A percentile compares a stretch with the other conserved stretches of the same genome.
Conservation (phyloP, 2,888 invertebrate species). For the Ennomos erosarius region DNA sequence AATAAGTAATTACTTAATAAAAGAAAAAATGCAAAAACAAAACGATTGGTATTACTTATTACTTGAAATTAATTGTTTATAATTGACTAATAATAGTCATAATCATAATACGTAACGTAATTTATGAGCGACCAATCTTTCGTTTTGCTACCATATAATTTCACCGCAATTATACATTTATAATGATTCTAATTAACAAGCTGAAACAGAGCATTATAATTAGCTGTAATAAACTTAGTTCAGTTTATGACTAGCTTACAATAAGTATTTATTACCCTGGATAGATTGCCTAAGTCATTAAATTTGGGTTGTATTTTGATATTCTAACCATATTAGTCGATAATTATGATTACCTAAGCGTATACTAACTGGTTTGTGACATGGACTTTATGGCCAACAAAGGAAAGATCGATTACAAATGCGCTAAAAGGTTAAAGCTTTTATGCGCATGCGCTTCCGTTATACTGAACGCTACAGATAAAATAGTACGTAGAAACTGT, state of each 20-base stretch:
- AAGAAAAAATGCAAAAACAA: background rate
- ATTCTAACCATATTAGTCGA: background rate
- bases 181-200: slow-evolving; percentile 11
- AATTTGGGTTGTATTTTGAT: slow-evolving; percentile 1
- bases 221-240: slow-evolving; percentile 9
- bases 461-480: no score
- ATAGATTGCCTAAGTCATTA: background rate
- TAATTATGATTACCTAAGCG: no score
- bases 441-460: no score
- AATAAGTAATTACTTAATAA: no score
- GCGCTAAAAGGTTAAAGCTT: no score
- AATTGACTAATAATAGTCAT: background rate
- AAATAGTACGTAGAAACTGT: no score
- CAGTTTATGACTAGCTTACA: slow-evolving; percentile 3
- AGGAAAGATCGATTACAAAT: no score
- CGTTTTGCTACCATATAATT: slow-evolving; percentile 16
- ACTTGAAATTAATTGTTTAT: background rate
- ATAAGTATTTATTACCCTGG: slow-evolving; percentile 10
- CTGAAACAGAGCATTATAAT: slow-evolving; percentile 9
- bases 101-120: background rate
- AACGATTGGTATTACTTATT: background rate
- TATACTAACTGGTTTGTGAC: no score
- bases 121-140: slow-evolving; percentile 14
- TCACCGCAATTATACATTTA: slow-evolving; percentile 15
- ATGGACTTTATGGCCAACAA: no score